Conservation (phyloP, 2,888 invertebrate genomes). For the Platycheirus albimanus region DNA sequence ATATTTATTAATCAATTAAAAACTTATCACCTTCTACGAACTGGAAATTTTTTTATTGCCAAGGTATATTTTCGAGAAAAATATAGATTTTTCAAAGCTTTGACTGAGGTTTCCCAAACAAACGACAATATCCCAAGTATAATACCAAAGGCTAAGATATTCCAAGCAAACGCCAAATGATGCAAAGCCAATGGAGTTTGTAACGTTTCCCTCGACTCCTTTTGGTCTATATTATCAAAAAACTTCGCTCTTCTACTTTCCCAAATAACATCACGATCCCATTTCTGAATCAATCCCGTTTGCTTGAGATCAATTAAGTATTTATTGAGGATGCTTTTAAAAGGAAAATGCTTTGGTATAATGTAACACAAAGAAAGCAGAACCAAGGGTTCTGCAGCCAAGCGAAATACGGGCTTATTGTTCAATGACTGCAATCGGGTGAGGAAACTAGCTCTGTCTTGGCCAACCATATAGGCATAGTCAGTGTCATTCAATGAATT, state of each 20-base stretch:
- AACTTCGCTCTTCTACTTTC: not conserved
- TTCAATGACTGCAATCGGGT: not conserved
- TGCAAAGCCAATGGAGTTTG: not conserved
- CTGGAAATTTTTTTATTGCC: no score
- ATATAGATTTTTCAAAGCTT: no score
- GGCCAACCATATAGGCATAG: not conserved
- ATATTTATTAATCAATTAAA: no score
- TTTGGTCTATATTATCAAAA: not conserved
- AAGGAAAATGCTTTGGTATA: constrained; percentile 20
- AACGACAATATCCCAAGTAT: not conserved
- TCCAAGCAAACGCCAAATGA: constrained; percentile 36
- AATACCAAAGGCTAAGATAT: constrained; percentile 1
- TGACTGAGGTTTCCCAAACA: constrained; percentile 1
- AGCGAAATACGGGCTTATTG: constrained; percentile 1
- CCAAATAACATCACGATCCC: constrained; percentile 3
- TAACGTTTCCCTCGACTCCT: not conserved
- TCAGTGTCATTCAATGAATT: constrained; percentile 26
- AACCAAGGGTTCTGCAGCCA: not conserved
- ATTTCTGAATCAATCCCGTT: constrained; percentile 31
- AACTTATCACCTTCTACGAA: no score
- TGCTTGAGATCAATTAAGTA: constrained; percentile 3
- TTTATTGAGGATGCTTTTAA: not conserved
- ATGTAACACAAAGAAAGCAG: constrained; percentile 5
- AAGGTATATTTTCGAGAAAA: no score
- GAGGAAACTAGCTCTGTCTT: constrained; percentile 24